These are phyloP conservation scores for Phortica okadai DNA, from an alignment of 2,888 invertebrate species.

Conservation along the genomic window DNA sequence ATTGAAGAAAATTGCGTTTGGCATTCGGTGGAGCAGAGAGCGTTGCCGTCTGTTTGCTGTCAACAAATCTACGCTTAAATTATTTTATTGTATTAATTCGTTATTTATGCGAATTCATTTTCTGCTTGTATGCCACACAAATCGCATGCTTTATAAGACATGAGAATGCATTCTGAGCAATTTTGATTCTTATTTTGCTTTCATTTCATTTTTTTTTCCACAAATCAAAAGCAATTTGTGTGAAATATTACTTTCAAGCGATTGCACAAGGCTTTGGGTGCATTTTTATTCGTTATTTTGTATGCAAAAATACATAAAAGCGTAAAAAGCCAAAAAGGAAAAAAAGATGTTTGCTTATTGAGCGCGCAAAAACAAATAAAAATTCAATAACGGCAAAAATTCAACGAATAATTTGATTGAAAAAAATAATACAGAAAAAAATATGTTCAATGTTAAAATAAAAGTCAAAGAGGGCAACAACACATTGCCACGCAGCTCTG, in stretches of 20 bases:
- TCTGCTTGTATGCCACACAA: not conserved
- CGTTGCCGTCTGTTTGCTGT: constrained; percentile 15
- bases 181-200: no score
- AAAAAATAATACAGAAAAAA: constrained; percentile 9
- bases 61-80: constrained; percentile 52
- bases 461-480: constrained; percentile 77
- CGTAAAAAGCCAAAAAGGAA: not conserved
- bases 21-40: not conserved
- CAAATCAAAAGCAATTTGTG: no score
- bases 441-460: constrained; percentile 77
- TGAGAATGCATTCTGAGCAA: no score
- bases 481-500: constrained; percentile 72
- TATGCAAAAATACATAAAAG: constrained; percentile 50
- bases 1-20: not conserved
- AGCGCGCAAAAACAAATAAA: constrained; percentile 55
- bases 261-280: constrained; percentile 46
- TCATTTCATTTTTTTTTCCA: no score
- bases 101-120: constrained; percentile 58
- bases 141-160: not conserved
- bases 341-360: constrained; percentile 40
- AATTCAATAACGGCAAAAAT: constrained; percentile 19
- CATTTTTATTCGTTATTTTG: constrained; percentile 39
- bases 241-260: constrained; percentile 45
- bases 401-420: not conserved
- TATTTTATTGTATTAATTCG: constrained; percentile 55